These are phyloP conservation scores for Plumapathes pennacea DNA, from an alignment of 92 coral and sea anemone genomes.

Conservation along the genomic window DNA sequence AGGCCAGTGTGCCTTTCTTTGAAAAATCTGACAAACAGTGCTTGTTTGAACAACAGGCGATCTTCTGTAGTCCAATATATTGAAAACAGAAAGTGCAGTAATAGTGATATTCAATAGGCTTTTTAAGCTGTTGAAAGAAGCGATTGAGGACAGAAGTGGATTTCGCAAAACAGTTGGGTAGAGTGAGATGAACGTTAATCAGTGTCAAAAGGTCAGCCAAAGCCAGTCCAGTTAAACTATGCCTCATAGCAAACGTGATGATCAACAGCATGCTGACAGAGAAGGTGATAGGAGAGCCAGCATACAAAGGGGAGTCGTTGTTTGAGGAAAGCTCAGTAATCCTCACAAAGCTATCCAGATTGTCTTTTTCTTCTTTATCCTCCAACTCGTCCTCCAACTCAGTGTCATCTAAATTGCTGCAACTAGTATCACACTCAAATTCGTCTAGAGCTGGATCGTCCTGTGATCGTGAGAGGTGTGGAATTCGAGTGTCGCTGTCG, in stretches of 20 bases:
- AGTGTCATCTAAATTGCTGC: background rate
- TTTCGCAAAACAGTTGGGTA: slow-evolving; percentile 40
- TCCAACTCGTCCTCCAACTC: slow-evolving; percentile 3
- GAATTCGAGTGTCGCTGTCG: background rate
- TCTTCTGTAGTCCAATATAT: slow-evolving; percentile 29
- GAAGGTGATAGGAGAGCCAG: slow-evolving; percentile 12
- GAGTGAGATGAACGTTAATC: slow-evolving; percentile 35
- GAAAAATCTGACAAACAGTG: slow-evolving; percentile 52
- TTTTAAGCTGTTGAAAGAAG: slow-evolving; percentile 45
- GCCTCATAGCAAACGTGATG: slow-evolving; percentile 54
- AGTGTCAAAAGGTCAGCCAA: slow-evolving; percentile 42
- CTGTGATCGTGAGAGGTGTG: background rate
- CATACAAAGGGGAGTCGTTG: slow-evolving; percentile 19
- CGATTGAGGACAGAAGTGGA: slow-evolving; percentile 16
- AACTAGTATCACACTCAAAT: too few relatives aligned
- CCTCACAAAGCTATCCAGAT: slow-evolving; percentile 1
- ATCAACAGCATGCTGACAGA: slow-evolving; percentile 45
- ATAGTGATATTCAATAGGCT: slow-evolving; percentile 53
- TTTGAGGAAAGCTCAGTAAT: slow-evolving; percentile 9
- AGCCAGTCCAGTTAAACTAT: slow-evolving; percentile 45
- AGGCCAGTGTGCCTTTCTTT: slow-evolving; percentile 28
- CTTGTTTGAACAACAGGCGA: slow-evolving; percentile 38
- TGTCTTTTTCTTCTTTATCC: slow-evolving; percentile 18
- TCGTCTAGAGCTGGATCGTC: slow-evolving; percentile 15
- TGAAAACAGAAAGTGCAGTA: slow-evolving; percentile 51